Percentiles rank a stretch among this genome's conserved stretches.
Conservation (phyloP, 2,113 vertebrate genomes). For the Sclerurus mexicanus region DNA sequence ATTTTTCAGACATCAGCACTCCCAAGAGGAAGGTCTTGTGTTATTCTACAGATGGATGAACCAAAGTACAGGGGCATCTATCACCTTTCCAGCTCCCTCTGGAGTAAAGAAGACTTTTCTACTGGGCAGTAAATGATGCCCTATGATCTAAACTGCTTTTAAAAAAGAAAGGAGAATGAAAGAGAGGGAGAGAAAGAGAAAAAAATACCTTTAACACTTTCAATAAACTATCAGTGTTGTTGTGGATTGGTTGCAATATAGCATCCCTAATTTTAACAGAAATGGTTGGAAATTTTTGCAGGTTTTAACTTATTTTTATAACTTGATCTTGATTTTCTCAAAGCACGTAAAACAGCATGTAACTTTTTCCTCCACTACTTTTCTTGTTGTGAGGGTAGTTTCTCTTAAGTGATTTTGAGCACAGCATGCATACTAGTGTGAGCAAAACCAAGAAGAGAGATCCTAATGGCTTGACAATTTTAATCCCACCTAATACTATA, state of each 20-base stretch:
- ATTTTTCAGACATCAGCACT: conserved; percentile 64
- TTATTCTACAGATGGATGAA: conserved; percentile 64
- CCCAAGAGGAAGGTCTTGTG: conserved; percentile 49
- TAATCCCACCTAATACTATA: not conserved
- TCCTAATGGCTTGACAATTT: not conserved
- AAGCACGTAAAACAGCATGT: not conserved
- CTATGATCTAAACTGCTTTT: not conserved
- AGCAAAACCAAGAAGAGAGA: not conserved
- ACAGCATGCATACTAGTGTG: rapidly evolving
- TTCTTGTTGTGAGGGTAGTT: not conserved
- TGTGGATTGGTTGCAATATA: not conserved
- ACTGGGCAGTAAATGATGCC: conserved; percentile 9
- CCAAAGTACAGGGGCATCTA: conserved; percentile 16
- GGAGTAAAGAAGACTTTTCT: conserved; percentile 11
- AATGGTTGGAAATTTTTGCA: not conserved
- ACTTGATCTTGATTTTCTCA: not conserved
- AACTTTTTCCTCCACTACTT: not conserved
- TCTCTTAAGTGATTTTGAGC: not conserved
- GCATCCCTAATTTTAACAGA: not conserved
- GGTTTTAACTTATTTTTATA: not conserved
- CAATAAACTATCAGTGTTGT: not conserved
- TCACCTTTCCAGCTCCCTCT: conserved; percentile 19
- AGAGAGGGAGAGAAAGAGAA: not conserved
- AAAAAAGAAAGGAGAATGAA: not conserved
- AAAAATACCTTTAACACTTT: not conserved